phyloP scores from a whole-genome alignment of 2,888 invertebrate species.

The Thecocarcelia acutangulata region DNA sequence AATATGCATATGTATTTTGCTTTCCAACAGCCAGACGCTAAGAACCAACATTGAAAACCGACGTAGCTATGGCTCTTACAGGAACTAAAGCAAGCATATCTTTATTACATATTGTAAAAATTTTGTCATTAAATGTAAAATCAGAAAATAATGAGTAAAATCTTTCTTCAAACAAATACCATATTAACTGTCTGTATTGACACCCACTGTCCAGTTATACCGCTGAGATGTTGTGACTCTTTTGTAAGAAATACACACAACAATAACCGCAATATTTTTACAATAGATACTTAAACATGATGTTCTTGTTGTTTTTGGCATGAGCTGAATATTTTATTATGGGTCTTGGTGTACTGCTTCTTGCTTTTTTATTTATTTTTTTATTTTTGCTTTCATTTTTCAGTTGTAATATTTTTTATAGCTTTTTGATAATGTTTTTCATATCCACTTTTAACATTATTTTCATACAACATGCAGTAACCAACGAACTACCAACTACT shows the following conservation, averaged over 20 bases:
- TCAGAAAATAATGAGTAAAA: no score
- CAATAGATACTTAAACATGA: conserved; percentile 4
- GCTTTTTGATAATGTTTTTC: conserved; percentile 46
- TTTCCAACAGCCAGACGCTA: no score
- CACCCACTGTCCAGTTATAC: background rate
- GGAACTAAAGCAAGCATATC: no score
- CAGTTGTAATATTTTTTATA: conserved; percentile 45
- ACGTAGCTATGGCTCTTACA: no score
- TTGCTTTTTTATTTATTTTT: no score
- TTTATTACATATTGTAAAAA: no score
- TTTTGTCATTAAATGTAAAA: no score
- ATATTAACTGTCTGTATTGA: background rate
- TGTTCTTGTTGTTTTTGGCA: background rate
- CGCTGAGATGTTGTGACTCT: background rate
- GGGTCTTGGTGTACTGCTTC: conserved; percentile 24
- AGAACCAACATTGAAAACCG: no score
- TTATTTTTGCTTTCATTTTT: background rate
- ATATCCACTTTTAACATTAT: conserved; percentile 36
- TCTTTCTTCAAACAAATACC: no score
- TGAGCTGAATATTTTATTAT: conserved; percentile 30
- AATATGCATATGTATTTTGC: no score
- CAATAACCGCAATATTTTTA: background rate
- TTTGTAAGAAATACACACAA: background rate
- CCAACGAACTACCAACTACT: conserved; percentile 4
- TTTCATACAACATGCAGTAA: background rate